phyloP scores from a whole-genome alignment of 2,113 vertebrate species.

The Sylvia atricapilla region DNA sequence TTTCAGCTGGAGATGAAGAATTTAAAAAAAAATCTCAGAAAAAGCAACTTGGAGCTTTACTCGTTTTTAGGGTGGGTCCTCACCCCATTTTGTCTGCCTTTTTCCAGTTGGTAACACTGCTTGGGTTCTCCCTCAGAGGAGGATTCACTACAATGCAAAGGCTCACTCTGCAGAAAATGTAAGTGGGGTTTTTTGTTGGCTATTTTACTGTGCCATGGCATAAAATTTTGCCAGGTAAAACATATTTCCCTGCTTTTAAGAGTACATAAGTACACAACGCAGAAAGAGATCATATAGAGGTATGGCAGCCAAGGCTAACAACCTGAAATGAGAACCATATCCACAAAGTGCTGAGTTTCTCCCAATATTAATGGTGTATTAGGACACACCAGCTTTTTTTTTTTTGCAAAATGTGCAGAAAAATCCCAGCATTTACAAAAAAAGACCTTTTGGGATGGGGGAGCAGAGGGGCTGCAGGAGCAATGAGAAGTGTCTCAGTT shows the following conservation, averaged over 20 bases:
- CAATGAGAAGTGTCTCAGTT: not conserved
- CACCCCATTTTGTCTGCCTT: not conserved
- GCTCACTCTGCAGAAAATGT: not conserved
- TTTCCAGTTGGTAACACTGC: not conserved
- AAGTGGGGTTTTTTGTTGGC: not conserved
- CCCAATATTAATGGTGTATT: not conserved
- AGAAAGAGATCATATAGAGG: not conserved
- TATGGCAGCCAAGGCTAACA: not conserved
- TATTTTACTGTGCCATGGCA: not conserved
- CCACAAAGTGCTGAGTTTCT: not conserved
- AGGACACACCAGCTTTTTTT: accelerated
- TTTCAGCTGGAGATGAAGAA: not conserved
- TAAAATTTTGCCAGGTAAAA: not conserved
- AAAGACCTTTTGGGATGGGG: not conserved
- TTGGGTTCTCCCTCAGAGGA: not conserved
- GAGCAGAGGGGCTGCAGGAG: not conserved
- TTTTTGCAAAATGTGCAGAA: not conserved
- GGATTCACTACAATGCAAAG: not conserved
- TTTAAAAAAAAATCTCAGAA: not conserved
- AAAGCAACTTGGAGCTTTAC: not conserved
- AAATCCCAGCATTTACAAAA: not conserved
- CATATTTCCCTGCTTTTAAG: not conserved
- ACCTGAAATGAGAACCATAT: not conserved
- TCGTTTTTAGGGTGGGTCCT: not conserved
- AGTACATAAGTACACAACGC: not conserved